A percentile compares a stretch with the other conserved stretches of the same genome.
phyloP scores from a whole-genome alignment of 2,797 vertebrate species.

The Peromyscus melanophrys region DNA sequence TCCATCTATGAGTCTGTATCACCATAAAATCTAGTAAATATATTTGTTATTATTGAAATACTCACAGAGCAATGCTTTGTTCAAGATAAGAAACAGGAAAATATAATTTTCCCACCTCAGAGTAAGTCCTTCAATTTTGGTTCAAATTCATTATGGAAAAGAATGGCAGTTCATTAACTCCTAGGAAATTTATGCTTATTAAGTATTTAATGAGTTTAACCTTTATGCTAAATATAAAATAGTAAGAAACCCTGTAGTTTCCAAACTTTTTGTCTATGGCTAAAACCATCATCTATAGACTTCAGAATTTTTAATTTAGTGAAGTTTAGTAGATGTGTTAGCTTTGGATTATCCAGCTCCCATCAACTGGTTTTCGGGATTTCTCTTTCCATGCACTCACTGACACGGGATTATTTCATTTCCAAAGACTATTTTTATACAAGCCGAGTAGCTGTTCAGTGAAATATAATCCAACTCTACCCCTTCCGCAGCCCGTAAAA shows the following conservation, averaged over 20 bases:
- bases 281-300: constrained; percentile 36
- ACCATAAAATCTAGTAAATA: constrained; percentile 16
- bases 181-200: constrained; percentile 76
- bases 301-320: constrained; percentile 58
- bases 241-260: constrained; percentile 52
- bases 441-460: constrained; percentile 32
- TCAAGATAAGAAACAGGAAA: constrained; percentile 21
- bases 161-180: constrained; percentile 79
- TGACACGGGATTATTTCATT: constrained; percentile 78
- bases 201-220: constrained; percentile 84
- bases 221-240: constrained; percentile 82
- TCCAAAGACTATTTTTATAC: constrained; percentile 72
- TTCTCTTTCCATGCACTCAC: constrained; percentile 57
- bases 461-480: constrained; percentile 82
- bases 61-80: constrained; percentile 11
- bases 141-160: constrained; percentile 74
- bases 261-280: constrained; percentile 55
- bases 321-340: not conserved
- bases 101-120: constrained; percentile 63
- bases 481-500: constrained; percentile 82
- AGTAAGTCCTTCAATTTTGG: constrained; percentile 58
- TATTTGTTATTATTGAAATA: constrained; percentile 41
- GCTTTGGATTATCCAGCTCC: not conserved
- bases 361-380: constrained; percentile 17
- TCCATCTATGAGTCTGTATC: not conserved